Conservation (phyloP, 2,888 invertebrate species). For the Conomelus anceps region DNA sequence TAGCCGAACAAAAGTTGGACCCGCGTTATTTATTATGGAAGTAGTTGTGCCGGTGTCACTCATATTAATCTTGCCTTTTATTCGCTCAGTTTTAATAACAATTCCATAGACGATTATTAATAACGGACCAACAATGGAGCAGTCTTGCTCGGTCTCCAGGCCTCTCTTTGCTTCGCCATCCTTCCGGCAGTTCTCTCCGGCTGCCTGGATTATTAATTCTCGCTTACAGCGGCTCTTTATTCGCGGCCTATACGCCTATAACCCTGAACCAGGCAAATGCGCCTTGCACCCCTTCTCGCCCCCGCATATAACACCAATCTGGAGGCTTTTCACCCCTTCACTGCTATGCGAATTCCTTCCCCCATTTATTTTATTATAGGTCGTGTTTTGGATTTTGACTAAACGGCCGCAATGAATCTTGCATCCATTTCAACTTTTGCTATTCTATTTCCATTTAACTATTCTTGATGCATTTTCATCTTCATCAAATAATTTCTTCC, state of each 20-base stretch:
- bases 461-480: background rate
- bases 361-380: constrained; percentile 18
- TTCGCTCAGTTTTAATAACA: constrained; percentile 4
- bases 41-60: background rate
- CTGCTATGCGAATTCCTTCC: constrained; percentile 11
- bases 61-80: constrained; percentile 6
- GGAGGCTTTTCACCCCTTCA: background rate
- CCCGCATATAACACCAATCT: background rate
- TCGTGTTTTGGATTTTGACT: constrained; percentile 1
- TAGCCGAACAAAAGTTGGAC: background rate
- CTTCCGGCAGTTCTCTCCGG: background rate
- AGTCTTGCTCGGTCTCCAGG: background rate
- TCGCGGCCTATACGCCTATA: background rate
- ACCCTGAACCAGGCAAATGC: background rate
- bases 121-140: constrained; percentile 9
- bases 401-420: constrained; percentile 15
- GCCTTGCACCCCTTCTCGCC: background rate
- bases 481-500: background rate
- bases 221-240: constrained; percentile 3
- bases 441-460: background rate
- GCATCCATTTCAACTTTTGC: constrained; percentile 1
- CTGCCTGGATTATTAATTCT: constrained; percentile 9
- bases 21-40: background rate
- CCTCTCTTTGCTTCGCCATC: background rate
- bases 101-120: constrained; percentile 4